These are phyloP conservation scores for Synergus laeviventris DNA, from an alignment of 2,888 invertebrate species.

Conservation along the genomic window DNA sequence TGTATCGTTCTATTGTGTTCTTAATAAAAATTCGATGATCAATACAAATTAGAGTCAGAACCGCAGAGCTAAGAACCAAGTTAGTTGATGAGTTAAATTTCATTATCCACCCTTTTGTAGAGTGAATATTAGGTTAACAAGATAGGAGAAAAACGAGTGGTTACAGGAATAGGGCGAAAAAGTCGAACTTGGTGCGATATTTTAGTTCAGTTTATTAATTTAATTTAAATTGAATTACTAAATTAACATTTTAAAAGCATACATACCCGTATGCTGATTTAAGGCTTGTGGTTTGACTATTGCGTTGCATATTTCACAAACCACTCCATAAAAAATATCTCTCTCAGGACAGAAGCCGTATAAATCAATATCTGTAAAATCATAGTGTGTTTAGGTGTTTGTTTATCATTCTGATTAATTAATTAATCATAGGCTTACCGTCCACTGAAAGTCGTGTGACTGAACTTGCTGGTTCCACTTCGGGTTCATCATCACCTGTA, in stretches of 20 bases:
- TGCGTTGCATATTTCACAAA: constrained; percentile 87
- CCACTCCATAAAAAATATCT: constrained; percentile 86
- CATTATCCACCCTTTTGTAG: no score
- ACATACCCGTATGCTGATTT: constrained; percentile 82
- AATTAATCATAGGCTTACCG: constrained; percentile 60
- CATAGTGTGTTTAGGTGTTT: neutral
- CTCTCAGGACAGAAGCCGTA: constrained; percentile 88
- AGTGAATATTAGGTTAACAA: no score
- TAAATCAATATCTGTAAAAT: constrained; percentile 82
- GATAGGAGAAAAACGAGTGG: no score
- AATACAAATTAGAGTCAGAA: no score
- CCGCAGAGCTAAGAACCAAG: no score
- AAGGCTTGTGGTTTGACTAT: constrained; percentile 88
- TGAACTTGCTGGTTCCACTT: constrained; percentile 69
- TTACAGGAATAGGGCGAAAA: no score
- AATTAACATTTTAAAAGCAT: neutral
- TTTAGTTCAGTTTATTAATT: no score
- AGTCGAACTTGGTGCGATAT: no score
- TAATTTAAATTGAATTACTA: neutral
- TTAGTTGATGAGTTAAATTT: no score
- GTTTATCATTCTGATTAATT: neutral
- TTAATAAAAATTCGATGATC: neutral
- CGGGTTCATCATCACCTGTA: constrained; percentile 73
- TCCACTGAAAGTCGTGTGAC: constrained; percentile 72
- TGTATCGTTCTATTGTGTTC: neutral